Base-by-base conservation (phyloP, 2,797 vertebrate genomes). In the Myripristis murdjan region DNA sequence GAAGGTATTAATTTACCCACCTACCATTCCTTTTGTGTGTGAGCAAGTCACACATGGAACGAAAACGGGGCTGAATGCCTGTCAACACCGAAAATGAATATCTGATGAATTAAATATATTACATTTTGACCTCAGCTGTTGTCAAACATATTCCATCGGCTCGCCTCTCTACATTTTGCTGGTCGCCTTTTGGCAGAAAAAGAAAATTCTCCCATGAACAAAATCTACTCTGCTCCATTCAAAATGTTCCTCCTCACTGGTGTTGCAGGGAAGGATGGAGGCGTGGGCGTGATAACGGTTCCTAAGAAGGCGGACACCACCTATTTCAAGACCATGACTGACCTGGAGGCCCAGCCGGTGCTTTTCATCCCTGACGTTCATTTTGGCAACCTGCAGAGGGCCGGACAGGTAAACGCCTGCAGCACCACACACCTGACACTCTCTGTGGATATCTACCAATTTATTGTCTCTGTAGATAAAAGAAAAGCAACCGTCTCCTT, bases 291-390 rank as follows among this genome's bases (percentile, higher is more conserved):
- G 37, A 89, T 93, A 54, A 89, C 94, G 4, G 83, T 91, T 26
- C 94, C 96, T 70, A 98, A 97, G 86, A 98, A 98, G 88, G 93
- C 95, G 0, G 98, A 99, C 76, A 91, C 95, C 82, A 97, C 98
- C 37, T 96, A 93, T 88, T 99, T 99, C 92, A 99, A 98, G 94
- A 96, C 95, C 49, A 94, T 99, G 96, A 91, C 91, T 0, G 96
- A 99, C 83, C 90, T 99, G 87, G 97, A 98, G 86, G 96, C 96
- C 1, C 98, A 99, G 91, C 98, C 98, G 0, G 98, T 99, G 44
- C 96, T 99, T 67, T 99, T 99, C 89, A 99, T 99, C 55, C 98
- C 98, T 0, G 98, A 99, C 4, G 96, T 99, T 83, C 98, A 99
- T 89, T 99, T 99, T 49, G 97, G 96, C 55, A 99, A 98, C 91